These are phyloP conservation scores for Balaeniceps rex DNA, from an alignment of 2,113 vertebrate genomes.

Conservation along the genomic window DNA sequence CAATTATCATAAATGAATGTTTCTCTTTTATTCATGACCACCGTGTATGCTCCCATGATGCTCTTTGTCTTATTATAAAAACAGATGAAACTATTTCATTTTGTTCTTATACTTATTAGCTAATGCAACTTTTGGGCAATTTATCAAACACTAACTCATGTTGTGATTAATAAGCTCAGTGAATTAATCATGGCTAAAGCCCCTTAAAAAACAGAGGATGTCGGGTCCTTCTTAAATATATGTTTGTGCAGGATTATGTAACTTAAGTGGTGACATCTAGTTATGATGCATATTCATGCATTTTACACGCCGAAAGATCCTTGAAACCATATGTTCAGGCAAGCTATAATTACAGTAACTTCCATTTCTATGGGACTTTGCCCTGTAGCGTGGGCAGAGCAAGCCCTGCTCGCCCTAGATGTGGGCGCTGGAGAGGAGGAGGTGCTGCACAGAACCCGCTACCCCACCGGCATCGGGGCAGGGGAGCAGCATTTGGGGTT, in stretches of 20 bases:
- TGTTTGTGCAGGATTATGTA: conserved; percentile 68
- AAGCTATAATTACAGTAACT: conserved; percentile 40
- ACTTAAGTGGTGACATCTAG: conserved; percentile 53
- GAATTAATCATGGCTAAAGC: conserved; percentile 68
- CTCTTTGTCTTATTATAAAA: conserved; percentile 85
- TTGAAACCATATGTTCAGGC: conserved; percentile 53
- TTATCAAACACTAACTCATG: conserved; percentile 82
- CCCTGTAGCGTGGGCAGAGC: neutral
- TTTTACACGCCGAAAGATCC: conserved; percentile 10
- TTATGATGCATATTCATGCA: conserved; percentile 63
- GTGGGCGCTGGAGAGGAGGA: neutral
- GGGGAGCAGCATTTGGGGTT: neutral
- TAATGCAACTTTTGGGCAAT: conserved; percentile 83
- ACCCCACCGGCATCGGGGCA: fast-evolving
- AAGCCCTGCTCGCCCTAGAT: neutral
- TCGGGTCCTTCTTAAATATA: conserved; percentile 43
- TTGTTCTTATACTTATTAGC: conserved; percentile 83
- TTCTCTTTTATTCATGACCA: conserved; percentile 87
- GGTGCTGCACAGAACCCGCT: neutral
- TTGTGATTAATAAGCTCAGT: conserved; percentile 75
- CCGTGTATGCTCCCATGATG: conserved; percentile 86
- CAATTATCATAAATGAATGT: conserved; percentile 90
- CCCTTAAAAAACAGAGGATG: conserved; percentile 49
- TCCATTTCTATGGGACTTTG: conserved; percentile 31
- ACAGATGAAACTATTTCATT: conserved; percentile 84